Evolutionary conservation across 2,113 vertebrate species (phyloP).

Genomic region (Amphilophus citrinellus): DNA sequence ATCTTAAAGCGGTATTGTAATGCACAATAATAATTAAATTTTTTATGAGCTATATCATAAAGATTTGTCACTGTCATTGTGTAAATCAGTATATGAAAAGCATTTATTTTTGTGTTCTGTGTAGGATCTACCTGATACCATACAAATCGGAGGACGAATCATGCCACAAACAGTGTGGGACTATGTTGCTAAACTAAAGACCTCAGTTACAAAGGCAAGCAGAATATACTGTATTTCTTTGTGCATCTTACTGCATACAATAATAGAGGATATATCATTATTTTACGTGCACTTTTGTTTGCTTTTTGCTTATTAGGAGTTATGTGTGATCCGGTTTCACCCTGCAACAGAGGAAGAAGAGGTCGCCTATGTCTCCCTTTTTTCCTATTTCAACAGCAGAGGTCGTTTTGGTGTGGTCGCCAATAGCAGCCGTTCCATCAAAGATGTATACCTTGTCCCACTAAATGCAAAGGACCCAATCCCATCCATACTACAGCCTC

Average conservation of each 20-base stretch:
- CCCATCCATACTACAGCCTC: conserved; percentile 92
- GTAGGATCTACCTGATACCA: conserved; percentile 96
- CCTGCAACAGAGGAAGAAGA: conserved; percentile 97
- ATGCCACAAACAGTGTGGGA: conserved; percentile 97
- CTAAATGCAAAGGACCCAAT: conserved; percentile 91
- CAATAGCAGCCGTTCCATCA: conserved; percentile 91
- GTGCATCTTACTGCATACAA: background rate
- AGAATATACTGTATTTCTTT: background rate
- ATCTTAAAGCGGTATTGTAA: conserved; percentile 88
- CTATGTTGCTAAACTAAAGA: conserved; percentile 95
- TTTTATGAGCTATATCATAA: background rate
- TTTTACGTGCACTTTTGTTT: conserved; percentile 21
- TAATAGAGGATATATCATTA: background rate
- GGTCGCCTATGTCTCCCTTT: conserved; percentile 96
- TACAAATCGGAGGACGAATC: conserved; percentile 96
- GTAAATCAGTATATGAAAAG: background rate
- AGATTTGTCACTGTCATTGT: background rate
- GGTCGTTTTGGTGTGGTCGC: conserved; percentile 96
- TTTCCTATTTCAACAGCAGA: conserved; percentile 99
- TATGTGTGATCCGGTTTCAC: conserved; percentile 96
- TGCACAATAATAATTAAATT: background rate
- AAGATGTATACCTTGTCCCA: conserved; percentile 97
- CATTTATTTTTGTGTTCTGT: conserved; percentile 55
- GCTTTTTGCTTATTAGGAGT: conserved; percentile 83
- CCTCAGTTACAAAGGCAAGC: conserved; percentile 93